Evolutionary conservation across 2,797 vertebrate species (phyloP).

Genomic region (Passerculus sandwichensis): DNA sequence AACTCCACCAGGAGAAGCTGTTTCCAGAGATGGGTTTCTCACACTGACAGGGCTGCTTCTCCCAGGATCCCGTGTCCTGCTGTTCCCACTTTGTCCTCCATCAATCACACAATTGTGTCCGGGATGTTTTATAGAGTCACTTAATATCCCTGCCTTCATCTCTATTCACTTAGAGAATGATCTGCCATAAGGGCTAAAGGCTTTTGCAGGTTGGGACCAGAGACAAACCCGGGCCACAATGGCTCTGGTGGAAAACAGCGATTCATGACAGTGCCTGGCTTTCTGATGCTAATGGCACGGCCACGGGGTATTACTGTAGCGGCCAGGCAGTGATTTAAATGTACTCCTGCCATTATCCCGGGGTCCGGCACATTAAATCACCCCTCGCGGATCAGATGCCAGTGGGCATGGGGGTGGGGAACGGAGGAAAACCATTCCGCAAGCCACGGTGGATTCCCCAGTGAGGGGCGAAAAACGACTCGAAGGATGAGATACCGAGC

Average conservation of each 20-base stretch:
- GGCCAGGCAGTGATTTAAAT: constrained; percentile 68
- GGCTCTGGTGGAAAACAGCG: constrained; percentile 69
- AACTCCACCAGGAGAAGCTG: constrained; percentile 89
- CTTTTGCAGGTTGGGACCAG: constrained; percentile 81
- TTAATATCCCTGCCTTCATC: constrained; percentile 99
- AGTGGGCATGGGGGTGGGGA: background rate
- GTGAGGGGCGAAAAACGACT: background rate
- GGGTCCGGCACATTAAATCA: constrained; percentile 70
- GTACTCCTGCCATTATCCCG: constrained; percentile 34
- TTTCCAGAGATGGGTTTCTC: constrained; percentile 88
- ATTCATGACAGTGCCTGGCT: constrained; percentile 64
- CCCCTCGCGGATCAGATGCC: background rate
- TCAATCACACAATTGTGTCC: constrained; percentile 99
- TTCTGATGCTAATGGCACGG: constrained; percentile 81
- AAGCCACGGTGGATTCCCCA: background rate
- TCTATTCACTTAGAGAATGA: constrained; percentile 95
- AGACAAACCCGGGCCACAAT: constrained; percentile 77
- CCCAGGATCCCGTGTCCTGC: constrained; percentile 91
- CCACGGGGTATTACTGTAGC: constrained; percentile 61
- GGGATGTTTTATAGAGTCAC: constrained; percentile 98
- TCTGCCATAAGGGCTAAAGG: constrained; percentile 88
- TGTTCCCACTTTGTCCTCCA: constrained; percentile 99
- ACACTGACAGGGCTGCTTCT: constrained; percentile 88
- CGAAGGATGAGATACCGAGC: background rate
- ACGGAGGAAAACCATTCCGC: background rate